phyloP scores from a whole-genome alignment of 2,797 vertebrate species.

The Vespertilio murinus region DNA sequence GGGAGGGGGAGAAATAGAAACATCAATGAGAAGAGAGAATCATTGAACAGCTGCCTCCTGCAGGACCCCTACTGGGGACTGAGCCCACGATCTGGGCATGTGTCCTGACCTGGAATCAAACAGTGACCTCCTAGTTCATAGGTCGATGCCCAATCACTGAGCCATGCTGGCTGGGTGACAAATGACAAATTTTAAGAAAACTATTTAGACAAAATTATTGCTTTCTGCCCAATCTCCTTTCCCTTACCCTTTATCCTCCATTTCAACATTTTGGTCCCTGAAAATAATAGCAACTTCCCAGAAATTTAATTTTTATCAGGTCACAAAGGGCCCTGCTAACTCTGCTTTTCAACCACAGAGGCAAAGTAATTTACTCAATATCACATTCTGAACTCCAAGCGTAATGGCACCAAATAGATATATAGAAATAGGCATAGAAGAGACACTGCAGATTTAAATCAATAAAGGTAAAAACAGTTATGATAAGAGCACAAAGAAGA shows the following conservation, averaged over 20 bases:
- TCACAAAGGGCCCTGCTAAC: neutral
- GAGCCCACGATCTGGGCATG: too few species aligned
- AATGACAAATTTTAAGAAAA: conserved; percentile 22
- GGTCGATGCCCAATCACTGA: too few species aligned
- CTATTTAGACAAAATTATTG: neutral
- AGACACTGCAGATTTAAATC: neutral
- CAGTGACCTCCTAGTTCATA: too few species aligned
- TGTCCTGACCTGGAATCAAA: too few species aligned
- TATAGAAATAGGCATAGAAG: neutral
- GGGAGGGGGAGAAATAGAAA: too few species aligned
- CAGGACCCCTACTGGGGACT: too few species aligned
- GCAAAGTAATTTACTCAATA: conserved; percentile 7
- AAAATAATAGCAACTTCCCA: conserved; percentile 3
- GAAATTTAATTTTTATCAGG: conserved; percentile 40
- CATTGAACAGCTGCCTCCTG: too few species aligned
- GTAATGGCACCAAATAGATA: neutral
- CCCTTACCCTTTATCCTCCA: conserved; percentile 39
- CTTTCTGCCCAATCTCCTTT: neutral
- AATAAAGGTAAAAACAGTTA: conserved; percentile 22
- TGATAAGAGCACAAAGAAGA: neutral
- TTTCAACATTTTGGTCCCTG: neutral
- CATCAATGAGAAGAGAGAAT: too few species aligned
- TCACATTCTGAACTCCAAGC: neutral
- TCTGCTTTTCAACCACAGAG: conserved; percentile 22
- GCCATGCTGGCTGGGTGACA: neutral